Conservation (phyloP, 2,888 invertebrate species). For the Cosmia trapezina region DNA sequence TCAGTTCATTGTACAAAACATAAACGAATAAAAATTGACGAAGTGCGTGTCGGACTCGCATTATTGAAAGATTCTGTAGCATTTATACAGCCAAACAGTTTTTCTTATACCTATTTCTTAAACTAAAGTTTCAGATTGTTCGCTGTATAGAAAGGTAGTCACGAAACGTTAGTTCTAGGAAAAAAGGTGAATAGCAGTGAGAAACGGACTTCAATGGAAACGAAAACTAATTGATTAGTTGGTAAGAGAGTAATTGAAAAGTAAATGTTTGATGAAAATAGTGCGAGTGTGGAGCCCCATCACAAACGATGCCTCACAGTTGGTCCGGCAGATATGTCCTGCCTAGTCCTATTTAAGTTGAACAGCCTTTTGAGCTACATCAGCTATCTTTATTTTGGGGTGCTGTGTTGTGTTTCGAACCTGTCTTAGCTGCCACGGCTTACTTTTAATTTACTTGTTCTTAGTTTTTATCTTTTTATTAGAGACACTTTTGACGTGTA, state of each 20-base stretch:
- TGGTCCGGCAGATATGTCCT: no score
- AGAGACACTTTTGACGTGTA: no score
- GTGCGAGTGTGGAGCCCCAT: no score
- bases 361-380: no score
- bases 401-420: no score
- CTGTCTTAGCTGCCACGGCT: no score
- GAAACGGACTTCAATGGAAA: slow-evolving; percentile 2
- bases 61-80: slow-evolving; percentile 54
- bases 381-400: no score
- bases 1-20: slow-evolving; percentile 50
- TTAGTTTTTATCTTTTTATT: no score
- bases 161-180: slow-evolving; percentile 27
- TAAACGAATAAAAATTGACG: slow-evolving; percentile 55
- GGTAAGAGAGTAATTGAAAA: background rate
- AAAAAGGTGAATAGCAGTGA: slow-evolving; percentile 7
- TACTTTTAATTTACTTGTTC: no score
- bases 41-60: slow-evolving; percentile 56
- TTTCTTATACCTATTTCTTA: slow-evolving; percentile 47
- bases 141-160: slow-evolving; percentile 32
- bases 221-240: background rate
- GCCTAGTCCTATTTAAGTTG: no score
- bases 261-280: no score
- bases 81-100: slow-evolving; percentile 29
- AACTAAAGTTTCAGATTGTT: slow-evolving; percentile 43
- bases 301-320: no score